Conservation (phyloP, 37 sponge, comb jelly and placozoan genomes). For the Geodia barretti region DNA sequence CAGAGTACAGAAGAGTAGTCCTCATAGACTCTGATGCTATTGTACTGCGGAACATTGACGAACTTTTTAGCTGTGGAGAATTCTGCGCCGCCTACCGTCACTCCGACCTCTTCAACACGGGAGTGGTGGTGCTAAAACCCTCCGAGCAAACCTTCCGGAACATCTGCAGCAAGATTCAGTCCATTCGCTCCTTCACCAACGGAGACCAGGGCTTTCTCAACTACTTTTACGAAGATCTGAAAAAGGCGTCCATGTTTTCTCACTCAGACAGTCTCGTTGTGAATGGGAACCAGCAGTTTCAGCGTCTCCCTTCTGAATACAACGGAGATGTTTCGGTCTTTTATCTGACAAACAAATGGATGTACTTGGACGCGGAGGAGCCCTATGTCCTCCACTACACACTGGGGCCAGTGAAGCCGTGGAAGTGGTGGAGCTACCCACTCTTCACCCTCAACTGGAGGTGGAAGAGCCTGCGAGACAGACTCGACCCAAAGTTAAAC, state of each 20-base stretch:
- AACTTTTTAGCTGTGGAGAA: conserved; percentile 12
- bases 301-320: conserved; percentile 13
- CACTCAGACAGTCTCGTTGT: neutral
- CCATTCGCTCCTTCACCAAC: neutral
- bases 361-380: neutral
- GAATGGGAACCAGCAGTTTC: neutral
- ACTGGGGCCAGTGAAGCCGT: conserved; percentile 17
- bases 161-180: too few relatives aligned
- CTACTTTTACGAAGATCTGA: neutral
- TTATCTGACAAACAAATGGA: neutral
- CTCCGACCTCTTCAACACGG: conserved; percentile 15
- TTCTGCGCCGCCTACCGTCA: conserved; percentile 26
- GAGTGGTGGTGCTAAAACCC: conserved; percentile 13
- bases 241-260: neutral
- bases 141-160: neutral
- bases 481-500: too few relatives aligned
- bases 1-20: conserved; percentile 11
- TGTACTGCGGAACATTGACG: conserved; percentile 3
- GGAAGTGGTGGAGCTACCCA: conserved; percentile 12
- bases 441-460: conserved; percentile 15
- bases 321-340: conserved; percentile 1
- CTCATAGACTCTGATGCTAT: conserved; percentile 9
- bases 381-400: conserved; percentile 11
- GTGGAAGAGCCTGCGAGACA: conserved; percentile 4
- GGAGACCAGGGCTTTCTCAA: conserved; percentile 13